Base-by-base conservation (phyloP, 92 coral and sea anemone genomes). In the Micromussa lordhowensis region DNA sequence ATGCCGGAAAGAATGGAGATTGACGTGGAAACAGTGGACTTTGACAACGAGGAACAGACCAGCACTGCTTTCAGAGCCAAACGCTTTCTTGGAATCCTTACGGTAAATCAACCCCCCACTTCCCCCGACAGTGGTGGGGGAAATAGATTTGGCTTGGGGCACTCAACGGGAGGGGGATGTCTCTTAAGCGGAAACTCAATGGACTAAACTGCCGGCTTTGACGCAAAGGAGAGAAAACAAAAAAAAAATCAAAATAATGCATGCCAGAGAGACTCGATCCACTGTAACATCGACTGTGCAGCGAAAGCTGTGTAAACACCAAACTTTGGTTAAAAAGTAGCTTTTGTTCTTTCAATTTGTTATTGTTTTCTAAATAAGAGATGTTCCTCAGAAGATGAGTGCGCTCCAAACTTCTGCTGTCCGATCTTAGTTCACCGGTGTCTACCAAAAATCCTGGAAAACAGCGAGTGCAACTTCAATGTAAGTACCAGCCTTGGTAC, bases 21-120 rank as follows among this genome's bases (percentile, higher is more conserved):
- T 49, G 88, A 92, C 16, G 90, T 94, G 14, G 93, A 94, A 77
- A 84, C 82, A 71, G 51, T 92, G 48, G 88, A 92, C 79, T 88
- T 89, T 53, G 91, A 92, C 49, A 87, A 90, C 68, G 53, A 81
- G 87, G 32, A 85, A 29, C 85, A 82, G 30, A 36, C 26, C 75
- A 57, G n/a, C 17, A 76, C 51, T 30, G 63, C 78, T 68, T 36
- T 82, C 36, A 78, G 93, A 68, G 53, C 22, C 44, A 94, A 84
- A 61, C 86, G 91, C 61, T 94, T 88, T 82, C 49, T 88, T 30
- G 31, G n/a, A 58, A 26, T 53, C 5, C 19, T 78, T 29, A 54
- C 59, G 24, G 82, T 78, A 55, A 44, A 49, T 44, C 9, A 44
- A 44, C 51, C 10, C 51, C 51, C 10, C 51, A 1, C 51, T 8